These are phyloP conservation scores for Girardinus metallicus DNA, from an alignment of 2,797 vertebrate species.

Conservation along the genomic window DNA sequence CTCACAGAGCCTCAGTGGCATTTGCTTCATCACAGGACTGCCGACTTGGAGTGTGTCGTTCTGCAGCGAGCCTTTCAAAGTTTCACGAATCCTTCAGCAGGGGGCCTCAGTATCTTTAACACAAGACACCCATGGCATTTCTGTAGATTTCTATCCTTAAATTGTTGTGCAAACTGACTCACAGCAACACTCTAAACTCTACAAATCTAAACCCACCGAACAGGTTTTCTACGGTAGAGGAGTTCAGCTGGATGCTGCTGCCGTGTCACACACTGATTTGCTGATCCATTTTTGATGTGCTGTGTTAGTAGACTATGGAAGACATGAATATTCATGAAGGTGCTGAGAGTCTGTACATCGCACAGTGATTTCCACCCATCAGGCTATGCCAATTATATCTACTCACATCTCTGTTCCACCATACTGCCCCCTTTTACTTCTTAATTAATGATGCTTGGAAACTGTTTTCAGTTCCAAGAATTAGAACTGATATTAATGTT, in stretches of 20 bases:
- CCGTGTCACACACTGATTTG: constrained; percentile 52
- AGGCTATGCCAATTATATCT: constrained; percentile 68
- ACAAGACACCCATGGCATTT: constrained; percentile 60
- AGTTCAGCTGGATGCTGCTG: constrained; percentile 40
- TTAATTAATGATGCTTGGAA: constrained; percentile 71
- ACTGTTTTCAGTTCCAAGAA: constrained; percentile 53
- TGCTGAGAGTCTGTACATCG: constrained; percentile 60
- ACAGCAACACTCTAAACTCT: constrained; percentile 50
- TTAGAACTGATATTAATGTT: constrained; percentile 50
- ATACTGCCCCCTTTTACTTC: constrained; percentile 37
- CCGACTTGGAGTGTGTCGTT: constrained; percentile 24
- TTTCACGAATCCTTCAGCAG: constrained; percentile 50
- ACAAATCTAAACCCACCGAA: constrained; percentile 52
- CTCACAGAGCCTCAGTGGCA: constrained; percentile 32
- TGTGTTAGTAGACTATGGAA: constrained; percentile 49
- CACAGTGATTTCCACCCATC: constrained; percentile 70
- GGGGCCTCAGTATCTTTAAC: constrained; percentile 52
- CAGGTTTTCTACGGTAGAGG: constrained; percentile 46
- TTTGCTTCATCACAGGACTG: constrained; percentile 35
- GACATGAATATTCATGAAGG: constrained; percentile 73
- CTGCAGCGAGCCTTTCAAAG: constrained; percentile 37
- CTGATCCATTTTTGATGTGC: constrained; percentile 68
- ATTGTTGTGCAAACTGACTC: constrained; percentile 51
- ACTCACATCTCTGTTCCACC: constrained; percentile 57
- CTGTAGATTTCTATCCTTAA: constrained; percentile 55